Evolutionary conservation across 2,113 vertebrate species (phyloP).

Genomic region (Podiceps cristatus): DNA sequence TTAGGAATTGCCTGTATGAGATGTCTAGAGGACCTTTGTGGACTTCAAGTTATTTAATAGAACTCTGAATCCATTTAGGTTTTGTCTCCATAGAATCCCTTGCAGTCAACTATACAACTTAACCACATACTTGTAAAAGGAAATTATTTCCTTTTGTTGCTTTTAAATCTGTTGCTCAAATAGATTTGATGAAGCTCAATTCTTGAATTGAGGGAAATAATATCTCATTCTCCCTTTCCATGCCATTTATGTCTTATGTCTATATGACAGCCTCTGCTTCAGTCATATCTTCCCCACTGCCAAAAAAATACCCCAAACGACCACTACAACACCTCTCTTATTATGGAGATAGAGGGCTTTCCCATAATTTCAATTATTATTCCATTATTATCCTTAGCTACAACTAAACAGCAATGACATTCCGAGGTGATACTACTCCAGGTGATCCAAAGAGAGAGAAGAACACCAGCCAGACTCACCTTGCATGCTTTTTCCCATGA

Average conservation of each 20-base stretch:
- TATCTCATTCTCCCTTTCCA: background rate
- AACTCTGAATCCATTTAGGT: background rate
- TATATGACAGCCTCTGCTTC: background rate
- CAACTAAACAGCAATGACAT: background rate
- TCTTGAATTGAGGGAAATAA: background rate
- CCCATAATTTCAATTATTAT: background rate
- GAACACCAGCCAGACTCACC: background rate
- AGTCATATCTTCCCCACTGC: background rate
- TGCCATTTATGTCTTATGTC: background rate
- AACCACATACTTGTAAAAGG: background rate
- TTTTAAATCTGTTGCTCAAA: background rate
- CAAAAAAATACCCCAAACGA: fast-evolving
- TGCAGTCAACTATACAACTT: background rate
- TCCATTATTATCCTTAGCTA: background rate
- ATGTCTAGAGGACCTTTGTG: background rate
- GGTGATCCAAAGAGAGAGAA: background rate
- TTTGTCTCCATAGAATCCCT: background rate
- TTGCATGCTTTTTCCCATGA: background rate
- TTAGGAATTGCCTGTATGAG: background rate
- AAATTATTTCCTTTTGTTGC: background rate
- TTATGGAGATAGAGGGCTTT: background rate
- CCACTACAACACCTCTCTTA: background rate
- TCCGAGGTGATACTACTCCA: background rate
- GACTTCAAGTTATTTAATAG: background rate
- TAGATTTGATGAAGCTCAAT: background rate